Conservation (phyloP, 1,140 invertebrate species). For the Colletes gigas region DNA sequence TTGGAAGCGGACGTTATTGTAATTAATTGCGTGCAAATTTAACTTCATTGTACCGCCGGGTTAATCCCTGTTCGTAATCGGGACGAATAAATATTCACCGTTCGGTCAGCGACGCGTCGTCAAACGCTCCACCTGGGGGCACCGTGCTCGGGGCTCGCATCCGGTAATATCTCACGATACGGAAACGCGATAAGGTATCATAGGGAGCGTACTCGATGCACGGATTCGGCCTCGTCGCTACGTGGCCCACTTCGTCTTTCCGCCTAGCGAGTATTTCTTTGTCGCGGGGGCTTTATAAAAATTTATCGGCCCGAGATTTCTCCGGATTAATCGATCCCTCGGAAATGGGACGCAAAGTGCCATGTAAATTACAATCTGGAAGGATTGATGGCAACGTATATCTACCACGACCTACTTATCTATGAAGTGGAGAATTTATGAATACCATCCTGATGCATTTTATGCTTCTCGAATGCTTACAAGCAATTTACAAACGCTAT, state of each 20-base stretch:
- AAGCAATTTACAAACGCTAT: no score
- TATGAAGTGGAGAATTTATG: no score
- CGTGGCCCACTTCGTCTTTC: constrained; percentile 5
- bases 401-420: no score
- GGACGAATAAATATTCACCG: constrained; percentile 25
- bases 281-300: constrained; percentile 46
- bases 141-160: constrained; percentile 8
- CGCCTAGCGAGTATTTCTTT: constrained; percentile 36
- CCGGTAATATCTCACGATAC: constrained; percentile 52
- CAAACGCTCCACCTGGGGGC: not conserved
- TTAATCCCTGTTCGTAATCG: no score
- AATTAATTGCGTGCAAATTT: no score
- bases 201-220: constrained; percentile 12
- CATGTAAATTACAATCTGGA: constrained; percentile 13
- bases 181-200: constrained; percentile 44
- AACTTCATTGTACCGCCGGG: no score
- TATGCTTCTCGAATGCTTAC: no score
- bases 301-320: constrained; percentile 48
- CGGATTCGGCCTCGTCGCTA: not conserved
- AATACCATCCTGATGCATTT: no score
- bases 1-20: no score
- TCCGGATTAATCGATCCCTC: constrained; percentile 21
- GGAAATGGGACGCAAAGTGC: constrained; percentile 7
- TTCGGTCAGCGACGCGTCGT: not conserved
- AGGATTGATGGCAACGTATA: constrained; percentile 1